Percentiles rank a stretch among this genome's conserved stretches.
These are phyloP conservation scores for Echeneis naucrates DNA, from an alignment of 2,797 vertebrate genomes.

Conservation along the genomic window DNA sequence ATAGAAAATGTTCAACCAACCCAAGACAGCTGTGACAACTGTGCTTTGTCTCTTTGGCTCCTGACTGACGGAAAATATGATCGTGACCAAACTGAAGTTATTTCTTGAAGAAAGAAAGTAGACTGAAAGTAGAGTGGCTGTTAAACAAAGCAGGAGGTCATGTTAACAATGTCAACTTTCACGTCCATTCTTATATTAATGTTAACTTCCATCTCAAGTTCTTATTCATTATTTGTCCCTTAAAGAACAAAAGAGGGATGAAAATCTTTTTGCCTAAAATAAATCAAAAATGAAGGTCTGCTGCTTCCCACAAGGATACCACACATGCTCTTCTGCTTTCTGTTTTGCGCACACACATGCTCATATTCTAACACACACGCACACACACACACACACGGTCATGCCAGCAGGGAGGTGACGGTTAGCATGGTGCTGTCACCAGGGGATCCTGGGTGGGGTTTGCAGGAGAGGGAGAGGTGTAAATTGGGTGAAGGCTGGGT, in stretches of 20 bases:
- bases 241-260: background rate
- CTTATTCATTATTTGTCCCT: background rate
- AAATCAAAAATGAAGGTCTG: conserved; percentile 41
- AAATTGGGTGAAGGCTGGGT: conserved; percentile 86
- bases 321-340: conserved; percentile 38
- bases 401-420: conserved; percentile 76
- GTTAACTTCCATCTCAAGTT: conserved; percentile 1
- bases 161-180: background rate
- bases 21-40: conserved; percentile 24
- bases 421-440: conserved; percentile 79
- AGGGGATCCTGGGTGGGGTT: conserved; percentile 75
- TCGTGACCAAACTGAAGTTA: background rate
- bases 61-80: conserved; percentile 26
- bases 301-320: conserved; percentile 54
- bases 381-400: conserved; percentile 42
- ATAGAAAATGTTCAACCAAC: background rate
- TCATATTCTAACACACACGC: conserved; percentile 29
- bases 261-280: conserved; percentile 21
- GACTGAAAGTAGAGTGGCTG: too few relatives aligned
- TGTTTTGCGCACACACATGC: conserved; percentile 18
- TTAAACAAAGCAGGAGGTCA: background rate
- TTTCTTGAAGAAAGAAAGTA: background rate
- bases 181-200: background rate
- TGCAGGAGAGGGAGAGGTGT: conserved; percentile 82
- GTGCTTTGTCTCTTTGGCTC: conserved; percentile 48